A percentile compares a stretch with the other conserved stretches of the same genome.
Conservation (phyloP, 2,797 vertebrate species). For the Gallirallus australis region DNA sequence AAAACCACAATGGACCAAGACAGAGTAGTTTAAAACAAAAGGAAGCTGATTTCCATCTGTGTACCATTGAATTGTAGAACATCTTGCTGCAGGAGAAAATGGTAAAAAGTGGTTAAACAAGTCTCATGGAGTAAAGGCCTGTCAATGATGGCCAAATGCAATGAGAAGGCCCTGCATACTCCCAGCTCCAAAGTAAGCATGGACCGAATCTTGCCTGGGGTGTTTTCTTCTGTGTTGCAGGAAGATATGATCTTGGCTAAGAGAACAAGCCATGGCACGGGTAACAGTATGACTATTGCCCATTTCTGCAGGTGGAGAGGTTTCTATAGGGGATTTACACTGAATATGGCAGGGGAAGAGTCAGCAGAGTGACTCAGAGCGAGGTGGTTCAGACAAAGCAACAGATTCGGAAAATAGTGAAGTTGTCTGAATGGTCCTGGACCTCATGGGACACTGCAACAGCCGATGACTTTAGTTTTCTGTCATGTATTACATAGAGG, state of each 20-base stretch:
- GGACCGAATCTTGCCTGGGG: rapidly evolving
- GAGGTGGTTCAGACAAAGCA: neutral
- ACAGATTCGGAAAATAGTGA: neutral
- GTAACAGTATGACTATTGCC: rapidly evolving
- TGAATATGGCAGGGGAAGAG: neutral
- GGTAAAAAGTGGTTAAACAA: neutral
- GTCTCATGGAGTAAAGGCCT: neutral
- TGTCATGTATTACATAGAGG: rapidly evolving
- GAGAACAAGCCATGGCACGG: rapidly evolving
- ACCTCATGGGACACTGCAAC: rapidly evolving
- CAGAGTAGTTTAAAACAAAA: neutral
- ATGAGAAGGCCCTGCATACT: rapidly evolving
- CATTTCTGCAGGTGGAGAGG: neutral
- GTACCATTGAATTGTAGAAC: neutral
- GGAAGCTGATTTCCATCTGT: neutral
- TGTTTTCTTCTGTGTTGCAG: neutral
- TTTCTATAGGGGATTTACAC: neutral
- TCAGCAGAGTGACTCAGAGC: neutral
- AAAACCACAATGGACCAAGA: neutral
- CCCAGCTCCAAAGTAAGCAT: neutral
- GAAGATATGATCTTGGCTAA: neutral
- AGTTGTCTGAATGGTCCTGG: neutral
- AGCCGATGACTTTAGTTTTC: neutral
- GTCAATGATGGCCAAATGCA: neutral
- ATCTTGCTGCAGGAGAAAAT: neutral